Evolutionary conservation across 2,113 vertebrate species (phyloP).

Genomic region (Salvator merianae): DNA sequence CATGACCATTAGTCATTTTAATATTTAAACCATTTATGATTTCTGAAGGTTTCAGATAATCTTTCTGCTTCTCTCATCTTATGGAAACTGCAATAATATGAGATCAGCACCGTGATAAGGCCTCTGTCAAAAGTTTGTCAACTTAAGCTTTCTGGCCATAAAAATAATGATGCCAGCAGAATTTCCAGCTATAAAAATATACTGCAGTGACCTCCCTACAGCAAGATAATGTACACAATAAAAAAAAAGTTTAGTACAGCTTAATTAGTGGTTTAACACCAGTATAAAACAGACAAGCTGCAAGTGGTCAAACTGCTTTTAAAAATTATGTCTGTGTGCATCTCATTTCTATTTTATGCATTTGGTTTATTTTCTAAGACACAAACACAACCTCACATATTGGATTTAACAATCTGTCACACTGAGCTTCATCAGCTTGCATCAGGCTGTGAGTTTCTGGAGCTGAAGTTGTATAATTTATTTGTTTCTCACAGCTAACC

Average conservation of each 20-base stretch:
- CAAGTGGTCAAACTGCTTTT: not conserved
- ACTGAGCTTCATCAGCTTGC: not conserved
- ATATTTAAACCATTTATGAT: not conserved
- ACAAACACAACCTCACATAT: not conserved
- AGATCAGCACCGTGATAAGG: not conserved
- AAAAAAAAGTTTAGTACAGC: not conserved
- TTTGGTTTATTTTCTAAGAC: not conserved
- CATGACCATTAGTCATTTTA: not conserved
- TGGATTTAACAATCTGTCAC: not conserved
- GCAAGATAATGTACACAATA: conserved; percentile 9
- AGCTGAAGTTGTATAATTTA: not conserved
- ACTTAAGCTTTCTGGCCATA: not conserved
- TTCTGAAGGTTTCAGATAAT: not conserved
- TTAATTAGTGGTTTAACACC: not conserved
- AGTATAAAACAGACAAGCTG: conserved; percentile 5
- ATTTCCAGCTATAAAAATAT: conserved; percentile 14
- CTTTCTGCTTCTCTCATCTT: not conserved
- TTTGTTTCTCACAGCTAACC: conserved; percentile 12
- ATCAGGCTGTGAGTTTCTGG: not conserved
- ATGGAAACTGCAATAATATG: not conserved
- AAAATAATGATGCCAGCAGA: conserved; percentile 14
- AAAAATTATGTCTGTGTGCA: not conserved
- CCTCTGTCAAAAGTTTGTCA: not conserved
- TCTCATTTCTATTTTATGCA: not conserved
- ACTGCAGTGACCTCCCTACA: not conserved